These are phyloP conservation scores for Charaxes varanes DNA, from an alignment of 1,140 invertebrate species.

Conservation along the genomic window DNA sequence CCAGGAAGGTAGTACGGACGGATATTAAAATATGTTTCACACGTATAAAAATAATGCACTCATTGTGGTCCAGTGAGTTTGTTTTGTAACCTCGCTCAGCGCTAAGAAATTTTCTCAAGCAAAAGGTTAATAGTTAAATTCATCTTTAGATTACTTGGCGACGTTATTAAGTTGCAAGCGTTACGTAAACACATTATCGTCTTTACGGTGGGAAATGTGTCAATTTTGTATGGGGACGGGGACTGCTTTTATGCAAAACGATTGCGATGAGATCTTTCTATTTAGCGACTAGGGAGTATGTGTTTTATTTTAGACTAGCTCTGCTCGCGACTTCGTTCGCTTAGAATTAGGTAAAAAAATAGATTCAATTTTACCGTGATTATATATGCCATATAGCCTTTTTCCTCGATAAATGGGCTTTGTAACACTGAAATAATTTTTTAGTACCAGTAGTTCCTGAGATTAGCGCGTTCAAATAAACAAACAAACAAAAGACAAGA, in stretches of 20 bases:
- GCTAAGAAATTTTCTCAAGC: constrained; percentile 42
- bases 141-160: constrained; percentile 33
- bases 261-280: not conserved
- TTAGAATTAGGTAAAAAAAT: too few relatives aligned
- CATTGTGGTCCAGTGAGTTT: constrained; percentile 18
- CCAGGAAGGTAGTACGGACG: constrained; percentile 21
- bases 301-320: too few relatives aligned
- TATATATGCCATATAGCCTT: too few relatives aligned
- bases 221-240: constrained; percentile 12
- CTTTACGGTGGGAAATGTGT: constrained; percentile 25
- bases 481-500: too few relatives aligned
- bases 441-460: too few relatives aligned
- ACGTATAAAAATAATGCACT: constrained; percentile 27
- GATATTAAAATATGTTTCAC: constrained; percentile 21
- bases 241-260: constrained; percentile 4
- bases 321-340: too few relatives aligned
- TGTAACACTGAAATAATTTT: too few relatives aligned
- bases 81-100: constrained; percentile 38
- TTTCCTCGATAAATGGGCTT: too few relatives aligned
- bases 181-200: constrained; percentile 24
- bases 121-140: constrained; percentile 55
- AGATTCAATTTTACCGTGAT: too few relatives aligned
- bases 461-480: too few relatives aligned
- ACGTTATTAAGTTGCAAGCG: constrained; percentile 27
- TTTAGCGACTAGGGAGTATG: too few relatives aligned